Evolutionary conservation across 2,797 vertebrate species (phyloP).

Genomic region (Fringilla coelebs): DNA sequence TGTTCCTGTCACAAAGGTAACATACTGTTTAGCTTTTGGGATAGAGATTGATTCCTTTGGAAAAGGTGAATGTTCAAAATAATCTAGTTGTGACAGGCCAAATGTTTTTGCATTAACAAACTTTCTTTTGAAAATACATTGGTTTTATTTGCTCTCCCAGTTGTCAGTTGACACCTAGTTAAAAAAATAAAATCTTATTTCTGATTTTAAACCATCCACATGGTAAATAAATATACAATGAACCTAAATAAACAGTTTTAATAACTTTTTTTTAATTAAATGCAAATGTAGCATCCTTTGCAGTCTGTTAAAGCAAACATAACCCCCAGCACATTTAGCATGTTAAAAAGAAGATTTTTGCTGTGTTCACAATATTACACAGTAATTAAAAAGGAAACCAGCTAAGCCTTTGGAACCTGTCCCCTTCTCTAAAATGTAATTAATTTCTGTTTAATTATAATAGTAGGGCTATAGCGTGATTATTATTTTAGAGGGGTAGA

Average conservation of each 20-base stretch:
- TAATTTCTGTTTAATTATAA: conserved; percentile 24
- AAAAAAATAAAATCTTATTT: neutral
- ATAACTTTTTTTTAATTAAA: conserved; percentile 50
- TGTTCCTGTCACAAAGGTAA: neutral
- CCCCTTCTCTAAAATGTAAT: neutral
- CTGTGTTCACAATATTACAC: neutral
- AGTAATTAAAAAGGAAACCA: conserved; percentile 38
- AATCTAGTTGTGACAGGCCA: neutral
- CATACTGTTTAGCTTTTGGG: neutral
- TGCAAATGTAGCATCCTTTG: conserved; percentile 15
- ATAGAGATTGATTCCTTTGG: neutral
- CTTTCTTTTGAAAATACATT: neutral
- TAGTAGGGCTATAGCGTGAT: neutral
- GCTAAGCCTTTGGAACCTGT: conserved; percentile 6
- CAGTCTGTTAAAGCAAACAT: conserved; percentile 37
- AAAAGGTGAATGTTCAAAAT: neutral
- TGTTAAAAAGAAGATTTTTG: conserved; percentile 51
- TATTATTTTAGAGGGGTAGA: conserved; percentile 1
- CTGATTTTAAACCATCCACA: neutral
- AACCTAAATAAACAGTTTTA: conserved; percentile 28
- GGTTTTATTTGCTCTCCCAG: neutral
- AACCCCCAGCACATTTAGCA: neutral
- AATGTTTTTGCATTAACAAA: neutral
- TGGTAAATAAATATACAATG: neutral
- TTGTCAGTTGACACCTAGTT: neutral